phyloP scores from a whole-genome alignment of 2,888 invertebrate species.

The Eudemis profundana region DNA sequence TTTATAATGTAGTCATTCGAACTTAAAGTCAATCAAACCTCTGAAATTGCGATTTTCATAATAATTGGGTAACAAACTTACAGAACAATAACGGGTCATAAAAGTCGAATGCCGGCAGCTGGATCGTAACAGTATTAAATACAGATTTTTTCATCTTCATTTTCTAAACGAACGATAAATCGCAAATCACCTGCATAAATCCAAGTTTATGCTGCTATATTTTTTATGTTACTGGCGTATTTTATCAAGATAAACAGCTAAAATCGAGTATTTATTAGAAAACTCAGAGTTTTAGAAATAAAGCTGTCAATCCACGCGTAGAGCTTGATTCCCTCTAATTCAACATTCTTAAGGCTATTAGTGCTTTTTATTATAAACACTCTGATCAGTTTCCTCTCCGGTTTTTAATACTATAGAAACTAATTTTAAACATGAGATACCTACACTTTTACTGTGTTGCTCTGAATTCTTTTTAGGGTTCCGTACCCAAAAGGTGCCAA shows the following conservation, averaged over 20 bases:
- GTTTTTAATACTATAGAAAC: too few species aligned
- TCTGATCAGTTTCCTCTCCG: too few species aligned
- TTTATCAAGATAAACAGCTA: slow-evolving; percentile 27
- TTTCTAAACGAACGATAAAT: slow-evolving; percentile 32
- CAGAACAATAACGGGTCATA: slow-evolving; percentile 32
- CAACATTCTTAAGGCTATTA: neutral
- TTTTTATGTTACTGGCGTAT: slow-evolving; percentile 25
- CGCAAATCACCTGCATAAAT: slow-evolving; percentile 33
- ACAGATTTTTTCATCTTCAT: slow-evolving; percentile 33
- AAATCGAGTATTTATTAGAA: slow-evolving; percentile 1
- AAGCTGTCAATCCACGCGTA: too few species aligned
- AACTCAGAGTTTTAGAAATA: neutral
- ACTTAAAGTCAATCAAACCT: slow-evolving; percentile 25
- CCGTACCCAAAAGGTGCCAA: too few species aligned
- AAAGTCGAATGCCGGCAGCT: slow-evolving; percentile 14
- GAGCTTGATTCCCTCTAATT: too few species aligned
- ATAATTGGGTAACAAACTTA: slow-evolving; percentile 25
- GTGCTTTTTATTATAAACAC: too few species aligned
- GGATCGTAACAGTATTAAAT: slow-evolving; percentile 17
- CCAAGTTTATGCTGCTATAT: slow-evolving; percentile 13
- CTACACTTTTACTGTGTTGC: too few species aligned
- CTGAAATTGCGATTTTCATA: slow-evolving; percentile 19
- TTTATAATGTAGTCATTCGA: slow-evolving; percentile 29
- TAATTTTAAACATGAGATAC: too few species aligned
- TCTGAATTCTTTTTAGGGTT: too few species aligned